Evolutionary conservation across 2,888 invertebrate species (phyloP).

Genomic region (Noctua fimbriata): DNA sequence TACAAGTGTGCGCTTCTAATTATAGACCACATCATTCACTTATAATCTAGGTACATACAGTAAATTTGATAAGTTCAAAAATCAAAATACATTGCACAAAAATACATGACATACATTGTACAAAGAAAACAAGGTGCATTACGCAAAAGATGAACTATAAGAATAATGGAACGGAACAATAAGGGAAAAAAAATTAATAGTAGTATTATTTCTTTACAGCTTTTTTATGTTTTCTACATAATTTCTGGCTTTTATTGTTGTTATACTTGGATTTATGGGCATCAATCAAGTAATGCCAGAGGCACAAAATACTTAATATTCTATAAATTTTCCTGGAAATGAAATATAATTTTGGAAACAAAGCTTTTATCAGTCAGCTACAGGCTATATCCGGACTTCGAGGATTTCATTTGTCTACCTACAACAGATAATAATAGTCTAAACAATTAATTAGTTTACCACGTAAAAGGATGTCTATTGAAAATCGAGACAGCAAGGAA

Average conservation of each 20-base stretch:
- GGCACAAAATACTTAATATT: too few relatives aligned
- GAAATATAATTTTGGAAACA: neutral
- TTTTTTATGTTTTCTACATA: neutral
- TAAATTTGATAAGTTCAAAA: too few relatives aligned
- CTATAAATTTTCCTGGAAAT: neutral
- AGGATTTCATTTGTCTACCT: neutral
- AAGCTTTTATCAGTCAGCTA: neutral
- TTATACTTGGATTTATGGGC: neutral
- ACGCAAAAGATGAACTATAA: too few relatives aligned
- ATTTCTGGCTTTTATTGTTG: neutral
- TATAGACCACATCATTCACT: too few relatives aligned
- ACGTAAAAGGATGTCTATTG: neutral
- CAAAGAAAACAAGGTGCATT: too few relatives aligned
- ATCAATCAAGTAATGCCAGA: neutral
- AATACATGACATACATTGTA: too few relatives aligned
- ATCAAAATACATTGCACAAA: too few relatives aligned
- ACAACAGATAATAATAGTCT: neutral
- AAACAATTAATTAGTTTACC: conserved; percentile 12
- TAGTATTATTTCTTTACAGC: neutral
- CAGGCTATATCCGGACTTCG: neutral
- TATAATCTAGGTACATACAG: too few relatives aligned
- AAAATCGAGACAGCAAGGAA: neutral
- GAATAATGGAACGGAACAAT: too few relatives aligned
- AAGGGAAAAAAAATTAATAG: too few relatives aligned
- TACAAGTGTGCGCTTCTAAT: too few relatives aligned